Base-by-base conservation (phyloP, 1,140 invertebrate genomes). In the Sesamia nonagrioides region DNA sequence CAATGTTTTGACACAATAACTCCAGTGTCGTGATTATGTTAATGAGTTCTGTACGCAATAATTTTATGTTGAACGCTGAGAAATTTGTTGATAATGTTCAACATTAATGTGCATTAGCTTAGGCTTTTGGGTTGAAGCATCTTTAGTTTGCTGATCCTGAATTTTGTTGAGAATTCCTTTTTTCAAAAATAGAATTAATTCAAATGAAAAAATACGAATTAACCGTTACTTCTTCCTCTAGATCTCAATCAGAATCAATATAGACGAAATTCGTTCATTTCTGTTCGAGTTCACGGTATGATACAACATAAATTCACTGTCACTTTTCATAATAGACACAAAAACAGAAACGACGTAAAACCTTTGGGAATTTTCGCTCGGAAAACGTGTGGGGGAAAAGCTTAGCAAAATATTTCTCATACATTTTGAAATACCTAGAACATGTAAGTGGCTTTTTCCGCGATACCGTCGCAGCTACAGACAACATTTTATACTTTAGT, bases 1-100 rank as follows among this genome's bases (percentile, higher is more conserved):
- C 8, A 73, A 66, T 77, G 71, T 73, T 78, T 77, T 68, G 48
- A 81, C 74, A 73, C 45, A 77, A 77, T 68, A 77, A 48, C 63
- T 58, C 35, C 11, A 50, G 68, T 81, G 79, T 81, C 78, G 60
- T 81, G 73, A 60, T 81, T 81, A 81, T 66, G 68, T 6, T 58
- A 81, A 81, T 77, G 75, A 78, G 60, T 68, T 45, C 66, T 52
- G 18, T 45, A 54, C 66, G 21, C 61, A 40, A 63, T 75, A 75
- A 80, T 56, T 69, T 60, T 75, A 75, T 75, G 69, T 74, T 48
- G 60, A 60, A 78, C 56, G 63, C 21, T 13, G 13, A 6, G 5
- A 17, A 63, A 68, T 45, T 56, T 77, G 75, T 77, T 68, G 61
- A 15, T 74, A 37, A 50, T 50, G 56, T 75, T 75, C 15, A 52